Percentiles rank a stretch among this genome's conserved stretches.
These are phyloP conservation scores for Palythoa grandiflora DNA, from an alignment of 92 coral and sea anemone genomes.

Conservation along the genomic window DNA sequence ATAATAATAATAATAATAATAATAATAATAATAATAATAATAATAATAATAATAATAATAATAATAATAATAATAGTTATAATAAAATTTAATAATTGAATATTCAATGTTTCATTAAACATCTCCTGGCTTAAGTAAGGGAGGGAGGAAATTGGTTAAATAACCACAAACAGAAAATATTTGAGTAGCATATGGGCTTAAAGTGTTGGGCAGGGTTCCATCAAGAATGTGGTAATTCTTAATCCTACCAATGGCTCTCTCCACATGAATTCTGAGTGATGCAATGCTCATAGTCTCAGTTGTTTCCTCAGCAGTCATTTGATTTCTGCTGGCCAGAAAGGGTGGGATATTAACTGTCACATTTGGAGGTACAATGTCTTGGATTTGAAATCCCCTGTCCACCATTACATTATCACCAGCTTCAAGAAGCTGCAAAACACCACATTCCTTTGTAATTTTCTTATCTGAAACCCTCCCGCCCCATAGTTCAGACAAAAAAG, in stretches of 20 bases:
- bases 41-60: too few relatives aligned
- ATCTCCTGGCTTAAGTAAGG: constrained; percentile 57
- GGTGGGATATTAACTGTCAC: constrained; percentile 75
- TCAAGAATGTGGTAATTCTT: constrained; percentile 67
- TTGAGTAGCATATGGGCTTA: constrained; percentile 54
- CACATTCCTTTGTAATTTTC: constrained; percentile 61
- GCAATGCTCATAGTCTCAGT: constrained; percentile 57
- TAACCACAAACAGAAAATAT: constrained; percentile 59
- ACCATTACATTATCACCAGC: constrained; percentile 1
- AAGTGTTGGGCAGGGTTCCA: constrained; percentile 59
- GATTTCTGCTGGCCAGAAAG: constrained; percentile 63
- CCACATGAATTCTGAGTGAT: constrained; percentile 68
- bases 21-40: too few relatives aligned
- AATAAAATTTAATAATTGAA: background rate
- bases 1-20: too few relatives aligned
- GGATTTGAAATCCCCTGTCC: constrained; percentile 71
- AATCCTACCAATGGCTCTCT: constrained; percentile 71
- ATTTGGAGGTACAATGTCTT: constrained; percentile 56
- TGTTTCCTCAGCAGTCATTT: constrained; percentile 64
- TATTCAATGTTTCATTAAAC: constrained; percentile 1
- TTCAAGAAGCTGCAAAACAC: constrained; percentile 50
- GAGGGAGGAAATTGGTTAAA: constrained; percentile 67
- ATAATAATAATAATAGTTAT: background rate
- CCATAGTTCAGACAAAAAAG: constrained; percentile 61
- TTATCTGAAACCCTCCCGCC: constrained; percentile 69